Evolutionary conservation across 2,797 vertebrate genomes (phyloP), one percentile per base, ranked within the genome.

Genomic region (Muscicapa striata): DNA sequence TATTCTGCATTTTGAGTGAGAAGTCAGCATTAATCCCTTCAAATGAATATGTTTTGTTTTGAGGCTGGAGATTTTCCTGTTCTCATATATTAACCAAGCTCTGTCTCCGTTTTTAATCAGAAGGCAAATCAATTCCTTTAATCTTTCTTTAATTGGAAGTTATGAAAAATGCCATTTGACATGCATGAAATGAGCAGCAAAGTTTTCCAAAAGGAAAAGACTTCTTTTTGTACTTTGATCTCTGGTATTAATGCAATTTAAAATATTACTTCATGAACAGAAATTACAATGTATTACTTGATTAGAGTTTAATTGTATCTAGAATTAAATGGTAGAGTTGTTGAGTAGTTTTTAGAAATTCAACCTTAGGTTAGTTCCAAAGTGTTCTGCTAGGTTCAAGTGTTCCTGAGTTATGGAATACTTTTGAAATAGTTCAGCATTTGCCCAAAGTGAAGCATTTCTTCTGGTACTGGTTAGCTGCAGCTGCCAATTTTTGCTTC

Each of bases 111-210:
- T 64, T 83, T 86, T 81, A 81, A 72, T 90, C 59, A 88, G 54
- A 93, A 91, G 36, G 63, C 46, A 86, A 68, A 94, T 15, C 58
- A 15, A 84, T 62, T 72, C 66, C 59, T 87, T 93, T 94, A 86
- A 95, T 94, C 58, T 88, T 57, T 77, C 38, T 93, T 74, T 91
- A 91, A 94, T 72, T 94, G 66, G 68, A 91, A 92, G 46, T 70
- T 84, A 51, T 32, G 16, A 30, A 83, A 83, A 91, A 80, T 70
- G 34, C 38, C 54, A 62, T 69, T 85, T 85, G 72, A 77, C 41
- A 34, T 87, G 24, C 58, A 30, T 77, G 46, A 89, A 87, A 85
- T 61, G 22, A 80, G 32, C 14, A 87, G 54, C 3, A 6, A 89
- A 78, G 52, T 86, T 91, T 91, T 92, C 76, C 24, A 36, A 36